phyloP scores from a whole-genome alignment of 2,888 invertebrate genomes.

The Lacanobia oleracea region DNA sequence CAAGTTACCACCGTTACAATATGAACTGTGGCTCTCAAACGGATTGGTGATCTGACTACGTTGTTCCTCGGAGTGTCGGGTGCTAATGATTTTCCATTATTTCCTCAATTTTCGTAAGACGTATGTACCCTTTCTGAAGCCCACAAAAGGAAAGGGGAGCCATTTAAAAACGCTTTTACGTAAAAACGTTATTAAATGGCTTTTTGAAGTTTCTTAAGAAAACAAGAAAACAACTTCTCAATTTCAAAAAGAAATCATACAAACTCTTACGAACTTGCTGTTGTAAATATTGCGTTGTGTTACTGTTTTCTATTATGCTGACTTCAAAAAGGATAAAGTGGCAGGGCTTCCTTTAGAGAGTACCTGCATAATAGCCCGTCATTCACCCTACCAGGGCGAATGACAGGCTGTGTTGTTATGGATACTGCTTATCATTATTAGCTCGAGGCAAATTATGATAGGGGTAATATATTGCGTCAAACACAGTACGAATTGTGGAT shows the following conservation, averaged over 20 bases:
- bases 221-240: background rate
- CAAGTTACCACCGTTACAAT: background rate
- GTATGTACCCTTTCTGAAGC: background rate
- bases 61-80: background rate
- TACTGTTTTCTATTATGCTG: background rate
- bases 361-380: background rate
- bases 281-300: background rate
- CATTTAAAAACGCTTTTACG: background rate
- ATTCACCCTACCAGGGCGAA: background rate
- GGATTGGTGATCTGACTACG: slow-evolving; percentile 1
- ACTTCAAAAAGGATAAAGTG: background rate
- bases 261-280: background rate
- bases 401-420: background rate
- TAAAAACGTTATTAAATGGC: no score
- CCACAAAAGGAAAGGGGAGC: background rate
- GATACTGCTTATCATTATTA: background rate
- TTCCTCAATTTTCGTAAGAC: background rate
- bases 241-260: background rate
- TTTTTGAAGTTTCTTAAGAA: background rate
- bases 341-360: background rate
- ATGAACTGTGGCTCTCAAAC: background rate
- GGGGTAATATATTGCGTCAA: background rate
- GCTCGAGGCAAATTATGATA: background rate
- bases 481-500: slow-evolving; percentile 18
- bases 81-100: slow-evolving; percentile 8